A percentile compares a stretch with the other conserved stretches of the same genome.
These are phyloP conservation scores for Cantharis nigra DNA, from an alignment of 2,888 invertebrate species.

Conservation along the genomic window DNA sequence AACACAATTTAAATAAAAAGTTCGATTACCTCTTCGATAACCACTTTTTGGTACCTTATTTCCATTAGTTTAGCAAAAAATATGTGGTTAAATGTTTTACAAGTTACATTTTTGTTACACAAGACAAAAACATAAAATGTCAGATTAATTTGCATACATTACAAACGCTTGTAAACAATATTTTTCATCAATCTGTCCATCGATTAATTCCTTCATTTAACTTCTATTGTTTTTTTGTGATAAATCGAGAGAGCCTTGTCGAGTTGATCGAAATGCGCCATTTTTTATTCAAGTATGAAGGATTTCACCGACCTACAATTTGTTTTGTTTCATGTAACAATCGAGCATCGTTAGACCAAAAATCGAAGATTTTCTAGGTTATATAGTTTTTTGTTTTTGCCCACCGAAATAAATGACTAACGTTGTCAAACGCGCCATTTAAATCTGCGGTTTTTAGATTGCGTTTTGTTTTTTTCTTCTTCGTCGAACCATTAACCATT, in stretches of 20 bases:
- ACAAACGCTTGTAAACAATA: slow-evolving; percentile 10
- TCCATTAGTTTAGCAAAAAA: not conserved
- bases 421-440: not conserved
- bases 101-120: slow-evolving; percentile 12
- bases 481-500: no score
- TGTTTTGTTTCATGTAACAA: no score
- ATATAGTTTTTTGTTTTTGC: not conserved
- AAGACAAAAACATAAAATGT: slow-evolving; percentile 13
- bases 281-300: not conserved
- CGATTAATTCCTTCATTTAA: not conserved
- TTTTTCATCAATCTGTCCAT: slow-evolving; percentile 3
- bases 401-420: not conserved
- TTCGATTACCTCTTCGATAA: slow-evolving; percentile 15
- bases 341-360: no score
- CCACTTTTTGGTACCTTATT: not conserved
- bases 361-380: not conserved
- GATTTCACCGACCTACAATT: not conserved
- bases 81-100: slow-evolving; percentile 5
- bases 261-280: not conserved
- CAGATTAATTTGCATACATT: slow-evolving; percentile 14
- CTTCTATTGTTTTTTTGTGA: not conserved
- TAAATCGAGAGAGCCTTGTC: not conserved
- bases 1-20: slow-evolving; percentile 12
- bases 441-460: not conserved
- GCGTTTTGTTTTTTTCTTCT: not conserved